phyloP scores from a whole-genome alignment of 1,140 invertebrate species.

The Pissodes strobi region DNA sequence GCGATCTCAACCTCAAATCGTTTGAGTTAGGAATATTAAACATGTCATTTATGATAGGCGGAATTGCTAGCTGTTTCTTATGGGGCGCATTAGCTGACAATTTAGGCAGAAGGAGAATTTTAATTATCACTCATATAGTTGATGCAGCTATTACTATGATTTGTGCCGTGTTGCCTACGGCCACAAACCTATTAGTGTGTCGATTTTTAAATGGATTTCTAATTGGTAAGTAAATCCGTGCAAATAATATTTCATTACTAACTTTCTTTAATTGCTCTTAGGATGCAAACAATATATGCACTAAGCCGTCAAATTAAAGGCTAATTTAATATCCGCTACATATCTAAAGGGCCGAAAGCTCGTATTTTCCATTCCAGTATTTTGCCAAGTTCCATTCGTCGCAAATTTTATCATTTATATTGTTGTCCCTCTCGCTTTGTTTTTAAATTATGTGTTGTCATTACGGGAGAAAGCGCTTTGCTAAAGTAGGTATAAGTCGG shows the following conservation, averaged over 20 bases:
- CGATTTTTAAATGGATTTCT: slow-evolving; percentile 61
- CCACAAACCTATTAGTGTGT: slow-evolving; percentile 56
- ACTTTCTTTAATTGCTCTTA: too few species aligned
- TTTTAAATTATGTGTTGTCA: too few species aligned
- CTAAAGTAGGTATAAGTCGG: too few species aligned
- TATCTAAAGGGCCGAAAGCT: too few species aligned
- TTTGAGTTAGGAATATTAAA: slow-evolving; percentile 51
- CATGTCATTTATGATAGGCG: slow-evolving; percentile 51
- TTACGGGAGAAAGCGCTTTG: too few species aligned
- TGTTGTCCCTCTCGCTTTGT: too few species aligned
- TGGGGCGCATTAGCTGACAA: slow-evolving; percentile 55
- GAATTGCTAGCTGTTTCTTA: slow-evolving; percentile 50
- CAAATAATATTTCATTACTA: neutral
- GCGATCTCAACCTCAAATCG: slow-evolving; percentile 52
- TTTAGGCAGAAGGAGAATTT: slow-evolving; percentile 55
- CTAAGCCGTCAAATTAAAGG: too few species aligned
- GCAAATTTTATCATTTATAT: too few species aligned
- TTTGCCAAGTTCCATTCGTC: too few species aligned
- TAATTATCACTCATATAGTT: slow-evolving; percentile 62
- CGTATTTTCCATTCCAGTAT: too few species aligned
- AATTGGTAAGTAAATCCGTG: slow-evolving; percentile 53
- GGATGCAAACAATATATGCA: too few species aligned
- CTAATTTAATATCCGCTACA: too few species aligned
- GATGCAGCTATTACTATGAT: slow-evolving; percentile 62
- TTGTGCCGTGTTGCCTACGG: slow-evolving; percentile 57